These are phyloP conservation scores for Sarcophaga rosellei DNA, from an alignment of 2,888 invertebrate genomes.

Conservation along the genomic window DNA sequence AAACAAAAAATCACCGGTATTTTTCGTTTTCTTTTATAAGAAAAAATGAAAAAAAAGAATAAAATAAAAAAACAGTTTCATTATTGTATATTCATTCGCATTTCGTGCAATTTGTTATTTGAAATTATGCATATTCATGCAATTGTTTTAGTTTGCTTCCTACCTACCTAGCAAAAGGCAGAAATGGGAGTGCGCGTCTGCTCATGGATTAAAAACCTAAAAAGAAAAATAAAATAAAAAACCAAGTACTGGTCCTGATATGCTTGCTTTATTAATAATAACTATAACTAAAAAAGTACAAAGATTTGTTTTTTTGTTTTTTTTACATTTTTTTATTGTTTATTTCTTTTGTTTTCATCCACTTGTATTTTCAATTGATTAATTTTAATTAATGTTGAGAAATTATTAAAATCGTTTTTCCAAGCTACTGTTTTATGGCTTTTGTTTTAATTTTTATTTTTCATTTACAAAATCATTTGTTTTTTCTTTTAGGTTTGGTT, in stretches of 20 bases:
- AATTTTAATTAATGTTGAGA: constrained; percentile 62
- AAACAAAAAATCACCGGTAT: background rate
- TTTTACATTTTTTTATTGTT: constrained; percentile 52
- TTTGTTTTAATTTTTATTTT: constrained; percentile 19
- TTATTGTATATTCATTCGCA: constrained; percentile 45
- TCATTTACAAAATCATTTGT: background rate
- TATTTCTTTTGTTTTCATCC: constrained; percentile 34
- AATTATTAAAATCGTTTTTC: constrained; percentile 45
- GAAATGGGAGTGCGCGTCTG: background rate
- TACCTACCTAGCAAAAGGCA: background rate
- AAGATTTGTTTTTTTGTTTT: background rate
- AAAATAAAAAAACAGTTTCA: background rate
- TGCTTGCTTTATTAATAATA: background rate
- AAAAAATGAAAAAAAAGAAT: too few relatives aligned
- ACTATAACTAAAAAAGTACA: background rate
- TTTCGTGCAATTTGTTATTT: constrained; percentile 64
- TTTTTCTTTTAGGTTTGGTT: background rate
- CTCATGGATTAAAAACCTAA: constrained; percentile 4
- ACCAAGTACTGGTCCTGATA: background rate
- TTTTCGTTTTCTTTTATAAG: constrained; percentile 8
- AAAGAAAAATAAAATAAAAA: background rate
- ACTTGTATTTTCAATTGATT: constrained; percentile 56
- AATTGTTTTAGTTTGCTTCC: constrained; percentile 60
- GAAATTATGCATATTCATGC: constrained; percentile 59
- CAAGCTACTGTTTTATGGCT: constrained; percentile 12